phyloP scores from a whole-genome alignment of 1,140 invertebrate genomes.

The Brachionus sp. region DNA sequence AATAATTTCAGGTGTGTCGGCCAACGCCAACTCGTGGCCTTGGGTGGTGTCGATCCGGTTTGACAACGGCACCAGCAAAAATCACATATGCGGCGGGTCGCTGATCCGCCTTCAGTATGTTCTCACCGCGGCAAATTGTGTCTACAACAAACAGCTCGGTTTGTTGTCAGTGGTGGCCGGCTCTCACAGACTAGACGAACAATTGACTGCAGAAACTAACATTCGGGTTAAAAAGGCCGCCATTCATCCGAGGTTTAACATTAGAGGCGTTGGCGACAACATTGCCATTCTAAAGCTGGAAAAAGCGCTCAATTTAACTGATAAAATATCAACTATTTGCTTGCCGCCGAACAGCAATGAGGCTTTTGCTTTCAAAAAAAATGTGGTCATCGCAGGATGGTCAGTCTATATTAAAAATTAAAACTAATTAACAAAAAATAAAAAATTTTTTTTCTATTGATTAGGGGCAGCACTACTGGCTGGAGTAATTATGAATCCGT shows the following conservation, averaged over 20 bases:
- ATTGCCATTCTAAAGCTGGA: not conserved
- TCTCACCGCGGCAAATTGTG: slow-evolving; percentile 32
- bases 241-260: not conserved
- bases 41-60: slow-evolving; percentile 35
- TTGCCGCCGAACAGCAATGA: not conserved
- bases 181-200: not conserved
- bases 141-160: not conserved
- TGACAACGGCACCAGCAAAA: not conserved
- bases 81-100: slow-evolving; percentile 16
- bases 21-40: slow-evolving; percentile 22
- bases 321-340: not conserved
- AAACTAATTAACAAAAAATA: not conserved
- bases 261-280: not conserved
- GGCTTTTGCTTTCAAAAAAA: not conserved
- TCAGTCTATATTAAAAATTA: not conserved
- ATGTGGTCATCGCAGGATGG: not conserved
- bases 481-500: not conserved
- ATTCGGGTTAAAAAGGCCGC: not conserved
- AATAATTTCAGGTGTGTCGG: not conserved
- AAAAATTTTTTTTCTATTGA: not conserved
- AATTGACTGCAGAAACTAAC: not conserved
- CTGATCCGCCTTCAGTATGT: not conserved
- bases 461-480: slow-evolving; percentile 12
- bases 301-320: not conserved
- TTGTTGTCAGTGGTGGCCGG: not conserved